phyloP scores from a whole-genome alignment of 2,888 invertebrate species.

The Thysanoteuthis rhombus region DNA sequence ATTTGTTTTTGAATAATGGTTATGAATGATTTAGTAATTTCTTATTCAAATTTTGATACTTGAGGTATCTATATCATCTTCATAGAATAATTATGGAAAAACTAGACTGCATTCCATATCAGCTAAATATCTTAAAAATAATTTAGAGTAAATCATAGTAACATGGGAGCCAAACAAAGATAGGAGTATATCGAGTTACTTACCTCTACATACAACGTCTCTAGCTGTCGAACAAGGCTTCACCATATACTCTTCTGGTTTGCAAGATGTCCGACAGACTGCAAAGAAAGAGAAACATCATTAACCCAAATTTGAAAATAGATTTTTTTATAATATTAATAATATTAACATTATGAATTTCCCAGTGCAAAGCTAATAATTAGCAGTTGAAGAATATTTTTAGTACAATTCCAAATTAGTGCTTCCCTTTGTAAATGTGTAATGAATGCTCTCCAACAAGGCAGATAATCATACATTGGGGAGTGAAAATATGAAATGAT shows the following conservation, averaged over 20 bases:
- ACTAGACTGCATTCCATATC: no score
- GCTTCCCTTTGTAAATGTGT: background rate
- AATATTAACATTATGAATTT: background rate
- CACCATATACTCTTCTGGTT: conserved; percentile 56
- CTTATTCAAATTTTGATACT: no score
- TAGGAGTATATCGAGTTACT: conserved; percentile 29
- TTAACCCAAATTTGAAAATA: background rate
- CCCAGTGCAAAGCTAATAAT: background rate
- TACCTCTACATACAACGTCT: conserved; percentile 60
- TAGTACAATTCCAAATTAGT: background rate
- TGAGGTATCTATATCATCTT: no score
- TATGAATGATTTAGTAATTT: no score
- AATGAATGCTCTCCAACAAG: no score
- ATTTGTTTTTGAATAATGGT: no score
- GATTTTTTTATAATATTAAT: background rate
- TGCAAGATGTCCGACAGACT: conserved; percentile 58
- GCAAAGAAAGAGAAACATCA: background rate
- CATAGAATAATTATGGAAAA: no score
- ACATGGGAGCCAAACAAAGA: no score
- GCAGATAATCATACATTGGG: no score
- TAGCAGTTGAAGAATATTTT: background rate
- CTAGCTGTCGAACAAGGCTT: conserved; percentile 50
- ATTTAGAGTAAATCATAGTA: no score
- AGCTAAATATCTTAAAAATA: no score
- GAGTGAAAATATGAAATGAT: no score